Evolutionary conservation across 2,888 invertebrate species (phyloP), one percentile per base, ranked within the genome.

Genomic region (Campoplex capitator): DNA sequence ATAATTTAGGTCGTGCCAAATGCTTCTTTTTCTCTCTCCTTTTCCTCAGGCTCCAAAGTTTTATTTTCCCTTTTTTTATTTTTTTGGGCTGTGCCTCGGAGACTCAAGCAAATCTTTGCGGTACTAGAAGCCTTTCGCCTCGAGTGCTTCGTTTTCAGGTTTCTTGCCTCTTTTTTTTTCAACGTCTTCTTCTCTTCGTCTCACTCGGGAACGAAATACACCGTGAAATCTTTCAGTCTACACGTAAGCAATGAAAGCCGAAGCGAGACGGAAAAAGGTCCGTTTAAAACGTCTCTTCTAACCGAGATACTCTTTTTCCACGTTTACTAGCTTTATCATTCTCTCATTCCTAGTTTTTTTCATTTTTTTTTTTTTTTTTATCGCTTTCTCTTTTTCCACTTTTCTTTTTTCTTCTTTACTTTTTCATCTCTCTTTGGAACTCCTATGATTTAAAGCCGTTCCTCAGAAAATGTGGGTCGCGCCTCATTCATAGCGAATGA

Each of bases 381-480:
- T 13, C 6, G 32, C 62, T 32, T 62, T 75, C 76, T 79, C 84
- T 79, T 68, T 75, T 67, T 62, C n/a, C 32, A n/a, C 54, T 38
- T 23, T 81, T 79, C 75, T 67, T 2, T 13, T 32, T 32, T 75
- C 68, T 75, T 75, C 56, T 62, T 42, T 42, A n/a, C 48, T 23
- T 68, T 42, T 32, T 23, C 54, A 9, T 13, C 51, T 67, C 81
- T 77, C 68, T 73, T 77, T 71, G 80, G 51, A 32, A 76, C 73
- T 68, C 71, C 42, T 56, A 54, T 88, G 87, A 88, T 88, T 88
- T 88, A 91, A 89, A 74, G 89, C 89, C 90, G 89, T 91, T 92
- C 88, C 90, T 38, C 89, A 87, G 87, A 90, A 91, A 91, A 92
- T 92, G 89, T 92, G 90, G 92, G 92, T 92, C 92, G 91, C 92